Evolutionary conservation across 2,113 vertebrate genomes (phyloP).

Genomic region (Cinclus mexicanus): DNA sequence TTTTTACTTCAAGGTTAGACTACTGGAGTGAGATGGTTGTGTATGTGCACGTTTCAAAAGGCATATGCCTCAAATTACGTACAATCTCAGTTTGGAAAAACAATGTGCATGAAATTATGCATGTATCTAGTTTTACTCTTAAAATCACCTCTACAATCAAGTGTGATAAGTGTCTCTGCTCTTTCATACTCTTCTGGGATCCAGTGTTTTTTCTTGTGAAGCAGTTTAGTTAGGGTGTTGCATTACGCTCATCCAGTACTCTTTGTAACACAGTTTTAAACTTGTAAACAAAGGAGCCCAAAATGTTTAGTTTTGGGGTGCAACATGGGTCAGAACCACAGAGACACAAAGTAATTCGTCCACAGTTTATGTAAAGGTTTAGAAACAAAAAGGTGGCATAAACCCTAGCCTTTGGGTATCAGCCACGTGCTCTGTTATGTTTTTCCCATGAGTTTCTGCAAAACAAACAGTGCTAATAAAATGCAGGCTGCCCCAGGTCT

Average conservation of each 20-base stretch:
- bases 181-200: background rate
- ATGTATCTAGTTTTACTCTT: background rate
- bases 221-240: background rate
- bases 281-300: background rate
- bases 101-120: background rate
- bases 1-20: background rate
- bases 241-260: background rate
- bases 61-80: background rate
- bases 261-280: background rate
- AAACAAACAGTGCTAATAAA: background rate
- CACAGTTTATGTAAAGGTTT: background rate
- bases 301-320: background rate
- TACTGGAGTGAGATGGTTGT: background rate
- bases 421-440: fast-evolving
- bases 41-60: background rate
- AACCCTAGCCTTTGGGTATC: background rate
- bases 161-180: background rate
- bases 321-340: background rate
- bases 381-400: background rate
- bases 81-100: background rate
- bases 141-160: background rate
- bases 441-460: background rate
- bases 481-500: background rate
- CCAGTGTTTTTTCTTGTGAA: background rate
- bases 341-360: background rate